These are phyloP conservation scores for Nestor notabilis DNA, from an alignment of 2,113 vertebrate genomes.

Conservation along the genomic window DNA sequence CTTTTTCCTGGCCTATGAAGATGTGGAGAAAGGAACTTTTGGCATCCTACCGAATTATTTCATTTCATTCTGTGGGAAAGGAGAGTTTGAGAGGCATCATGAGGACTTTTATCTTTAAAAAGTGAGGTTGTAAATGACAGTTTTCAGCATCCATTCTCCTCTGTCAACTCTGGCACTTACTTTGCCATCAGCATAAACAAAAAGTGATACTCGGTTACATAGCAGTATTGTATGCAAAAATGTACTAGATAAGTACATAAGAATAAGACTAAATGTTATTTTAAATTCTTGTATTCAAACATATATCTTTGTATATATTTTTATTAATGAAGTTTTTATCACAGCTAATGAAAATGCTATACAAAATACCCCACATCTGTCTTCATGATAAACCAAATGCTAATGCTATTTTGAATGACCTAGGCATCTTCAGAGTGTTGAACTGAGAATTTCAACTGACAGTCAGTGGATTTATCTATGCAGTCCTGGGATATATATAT, in stretches of 20 bases:
- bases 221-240: background rate
- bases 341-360: background rate
- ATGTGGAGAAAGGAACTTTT: background rate
- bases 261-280: background rate
- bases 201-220: background rate
- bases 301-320: background rate
- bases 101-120: background rate
- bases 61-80: background rate
- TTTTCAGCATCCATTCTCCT: background rate
- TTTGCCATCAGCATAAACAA: background rate
- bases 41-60: background rate
- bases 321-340: background rate
- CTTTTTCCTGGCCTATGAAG: background rate
- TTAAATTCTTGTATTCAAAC: background rate
- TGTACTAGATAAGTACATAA: background rate
- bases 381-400: background rate
- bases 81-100: background rate
- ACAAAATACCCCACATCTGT: background rate
- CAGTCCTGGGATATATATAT: background rate
- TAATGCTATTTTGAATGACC: background rate
- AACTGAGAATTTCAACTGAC: background rate
- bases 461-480: background rate
- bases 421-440: background rate
- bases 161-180: background rate
- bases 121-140: background rate